These are phyloP conservation scores for Centrocercus urophasianus DNA, from an alignment of 2,113 vertebrate genomes.

Conservation along the genomic window DNA sequence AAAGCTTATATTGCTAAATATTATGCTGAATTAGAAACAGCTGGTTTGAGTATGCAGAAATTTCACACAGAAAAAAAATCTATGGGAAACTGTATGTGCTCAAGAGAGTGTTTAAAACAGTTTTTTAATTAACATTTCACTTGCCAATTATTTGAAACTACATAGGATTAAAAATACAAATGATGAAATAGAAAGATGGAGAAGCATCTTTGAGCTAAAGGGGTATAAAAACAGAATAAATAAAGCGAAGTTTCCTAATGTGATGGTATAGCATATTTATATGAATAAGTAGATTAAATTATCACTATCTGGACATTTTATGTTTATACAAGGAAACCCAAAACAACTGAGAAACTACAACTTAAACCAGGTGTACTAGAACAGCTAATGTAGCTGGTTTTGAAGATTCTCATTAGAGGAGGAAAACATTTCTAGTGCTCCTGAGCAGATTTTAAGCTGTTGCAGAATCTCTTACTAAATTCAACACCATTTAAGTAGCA, in stretches of 20 bases:
- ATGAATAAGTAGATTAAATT: background rate
- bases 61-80: background rate
- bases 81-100: background rate
- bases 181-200: background rate
- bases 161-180: background rate
- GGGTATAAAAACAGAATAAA: background rate
- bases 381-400: background rate
- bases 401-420: background rate
- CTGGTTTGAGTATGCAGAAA: background rate
- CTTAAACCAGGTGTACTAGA: background rate
- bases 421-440: background rate
- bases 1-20: background rate
- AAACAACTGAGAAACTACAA: background rate
- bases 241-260: background rate
- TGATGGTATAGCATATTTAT: background rate
- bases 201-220: background rate
- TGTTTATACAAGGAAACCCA: background rate
- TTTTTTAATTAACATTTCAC: background rate
- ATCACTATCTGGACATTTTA: background rate
- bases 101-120: background rate
- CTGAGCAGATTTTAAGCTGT: background rate
- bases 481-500: background rate
- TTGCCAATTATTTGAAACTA: background rate
- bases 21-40: background rate
- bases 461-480: background rate